Base-by-base conservation (phyloP, 2,113 vertebrate species). In the Catharus minimus region DNA sequence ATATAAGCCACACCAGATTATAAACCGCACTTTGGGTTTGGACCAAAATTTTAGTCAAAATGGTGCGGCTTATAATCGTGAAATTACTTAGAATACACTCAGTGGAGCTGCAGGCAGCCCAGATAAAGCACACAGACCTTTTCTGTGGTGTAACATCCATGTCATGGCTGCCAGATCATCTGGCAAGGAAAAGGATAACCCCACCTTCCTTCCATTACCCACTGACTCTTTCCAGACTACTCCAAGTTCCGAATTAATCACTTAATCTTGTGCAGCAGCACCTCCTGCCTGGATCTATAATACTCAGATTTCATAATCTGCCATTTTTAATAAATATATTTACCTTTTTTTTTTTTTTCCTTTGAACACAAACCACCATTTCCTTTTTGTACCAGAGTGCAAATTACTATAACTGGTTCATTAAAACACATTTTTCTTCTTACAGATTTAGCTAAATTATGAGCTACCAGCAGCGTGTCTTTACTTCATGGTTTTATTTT, bases 401-500 rank as follows among this genome's bases (percentile, higher is more conserved):
- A 87, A 88, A 90, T 79, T 64, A 69, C 32, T 64, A 43, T 33
- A 55, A 90, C 4, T 38, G 46, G 84, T 86, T 84, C 68, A 83
- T 81, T 79, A 69, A 39, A 58, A 77, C 22, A 65, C 11, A n/a
- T n/a, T 91, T 82, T 73, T 67, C 50, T 77, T 86, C 71, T 61
- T 32, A 81, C 21, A 65, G 33, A 17, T 79, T 86, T 83, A 93
- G 53, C 56, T 82, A 74, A 88, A 94, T 93, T 81, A 90, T 58
- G 60, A 92, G 47, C 55, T 82, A 87, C 71, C 83, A 94, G 79
- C 26, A 78, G 44, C 50, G 75, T 15, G 56, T 76, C 76, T 89
- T 95, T 80, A 72, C 33, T 65, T 81, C n/a, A 47, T 41, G 41
- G 44, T 43, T 71, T 68, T 86, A 65, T 83, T 96, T 96, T 86